Evolutionary conservation across 1,140 invertebrate genomes (phyloP), one percentile per base, ranked within the genome.

Genomic region (Matsumurasca onukii): DNA sequence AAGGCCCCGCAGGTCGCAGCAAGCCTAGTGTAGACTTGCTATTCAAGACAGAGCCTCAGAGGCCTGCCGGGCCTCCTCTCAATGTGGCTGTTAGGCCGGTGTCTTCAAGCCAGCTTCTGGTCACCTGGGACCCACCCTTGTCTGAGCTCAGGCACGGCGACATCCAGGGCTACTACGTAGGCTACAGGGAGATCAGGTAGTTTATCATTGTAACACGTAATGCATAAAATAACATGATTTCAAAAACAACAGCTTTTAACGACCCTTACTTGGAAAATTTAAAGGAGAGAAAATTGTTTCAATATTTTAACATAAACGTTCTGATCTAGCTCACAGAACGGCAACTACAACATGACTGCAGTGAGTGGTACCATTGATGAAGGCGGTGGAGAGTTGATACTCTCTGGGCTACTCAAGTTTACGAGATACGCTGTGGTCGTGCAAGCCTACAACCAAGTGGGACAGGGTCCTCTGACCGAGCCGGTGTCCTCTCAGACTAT

Each of bases 401-500:
- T 90, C 3, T 82, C 83, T 13, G 87, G 85, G 20, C 79, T 95
- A 31, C 80, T 86, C 57, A 92, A 93, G 71, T 94, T 89, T 75
- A 91, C 91, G 0, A 83, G 89, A 66, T 95, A 95, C 74, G 86
- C 86, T 1, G 82, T 94, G 15, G 87, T 93, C 31, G 89, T 93
- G 48, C 91, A 94, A 78, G 91, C 93, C 0, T 94, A 91, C 77
- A 97, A 96, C 80, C 87, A 89, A 75, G 87, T 92, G 59, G 94
- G 93, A 13, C 84, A 87, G 1, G 92, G 93, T 29, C 93, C 93
- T 1, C 79, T 89, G 0, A 91, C 90, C 0, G 88, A 91, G 59
- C 87, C 90, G 49, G 82, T 88, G 0, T 82, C 86, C 0, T 88
- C 89, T 0, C 88, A 91, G 74, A 94, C 91, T n/a, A 81, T 92